Base-by-base conservation (phyloP, 2,797 vertebrate species). In the Xiphorhynchus erythropygius region DNA sequence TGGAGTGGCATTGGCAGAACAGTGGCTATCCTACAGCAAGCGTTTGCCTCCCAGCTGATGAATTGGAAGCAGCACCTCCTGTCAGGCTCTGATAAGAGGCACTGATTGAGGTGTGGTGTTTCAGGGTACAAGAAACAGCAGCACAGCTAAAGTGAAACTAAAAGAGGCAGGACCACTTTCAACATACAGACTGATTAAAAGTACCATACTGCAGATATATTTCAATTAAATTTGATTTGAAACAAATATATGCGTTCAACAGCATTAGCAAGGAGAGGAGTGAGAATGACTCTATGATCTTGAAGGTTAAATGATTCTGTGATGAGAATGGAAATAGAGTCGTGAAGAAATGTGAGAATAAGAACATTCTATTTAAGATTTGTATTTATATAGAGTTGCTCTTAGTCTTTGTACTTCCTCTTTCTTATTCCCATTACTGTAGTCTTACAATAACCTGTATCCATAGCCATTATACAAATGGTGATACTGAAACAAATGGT, bases 121-220 rank as follows among this genome's bases (percentile, higher is more conserved):
- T 37, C 79, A 64, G 32, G 28, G 22, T 15, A 22, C 27, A 13
- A 77, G 33, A 24, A 77, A 53, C 37, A 68, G 44, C 64, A 80
- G 60, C 75, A 50, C 17, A 46, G 30, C 28, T 37, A 11, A 56
- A 49, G 15, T 13, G 27, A 70, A 65, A 63, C 27, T 42, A 5
- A 24, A 59, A 52, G 39, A 9, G 11, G 16, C n/a, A 70, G 74
- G 27, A 65, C 28, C 24, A 11, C 3, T 84, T 89, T 84, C 50
- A 69, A 37, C 18, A 23, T 5, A 33, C 3, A 42, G 28, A 4
- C 12, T 52, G 39, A 46, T 47, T 69, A 37, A n/a, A 73, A 39
- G 5, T 68, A 5, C 59, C 42, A 4, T 17, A 25, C 2, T 22
- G 35, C 21, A 32, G 25, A 9, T 0, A 0, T 70, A 30, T 52